Evolutionary conservation across 1,140 invertebrate genomes (phyloP).

Genomic region (Drosophila triauraria): DNA sequence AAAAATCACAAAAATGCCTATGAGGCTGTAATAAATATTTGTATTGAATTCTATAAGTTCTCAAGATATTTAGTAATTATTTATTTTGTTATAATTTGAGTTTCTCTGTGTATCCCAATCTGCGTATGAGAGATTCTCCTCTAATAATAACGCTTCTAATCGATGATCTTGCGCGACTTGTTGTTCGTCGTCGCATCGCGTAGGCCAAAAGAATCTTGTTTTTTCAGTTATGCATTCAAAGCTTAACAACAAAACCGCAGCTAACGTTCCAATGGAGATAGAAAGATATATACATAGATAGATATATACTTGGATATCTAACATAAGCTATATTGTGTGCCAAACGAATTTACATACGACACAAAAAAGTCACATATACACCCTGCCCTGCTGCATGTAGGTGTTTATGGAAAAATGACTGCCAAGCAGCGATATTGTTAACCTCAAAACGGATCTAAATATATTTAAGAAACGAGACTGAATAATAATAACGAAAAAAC

Average conservation of each 20-base stretch:
- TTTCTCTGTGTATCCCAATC: constrained; percentile 19
- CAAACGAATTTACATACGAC: constrained; percentile 70
- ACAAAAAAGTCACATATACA: constrained; percentile 41
- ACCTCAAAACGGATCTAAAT: constrained; percentile 52
- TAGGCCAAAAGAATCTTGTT: constrained; percentile 73
- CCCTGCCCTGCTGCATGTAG: constrained; percentile 4
- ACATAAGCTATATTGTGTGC: constrained; percentile 36
- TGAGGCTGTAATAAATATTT: neutral
- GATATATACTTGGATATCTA: neutral
- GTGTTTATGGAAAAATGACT: constrained; percentile 34
- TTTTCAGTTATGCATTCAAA: constrained; percentile 52
- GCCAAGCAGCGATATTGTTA: constrained; percentile 66
- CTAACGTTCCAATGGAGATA: neutral
- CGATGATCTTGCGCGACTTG: constrained; percentile 76
- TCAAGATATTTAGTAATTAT: neutral
- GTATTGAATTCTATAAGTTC: neutral
- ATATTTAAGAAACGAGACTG: constrained; percentile 4
- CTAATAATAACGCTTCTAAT: constrained; percentile 74
- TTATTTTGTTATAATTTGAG: no score
- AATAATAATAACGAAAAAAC: constrained; percentile 27
- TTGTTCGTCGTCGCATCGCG: constrained; percentile 45
- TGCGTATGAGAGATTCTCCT: constrained; percentile 54
- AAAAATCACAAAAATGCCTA: no score
- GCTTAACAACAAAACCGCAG: constrained; percentile 30
- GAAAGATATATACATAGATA: neutral